Percentiles rank a stretch among this genome's conserved stretches.
Evolutionary conservation across 1,140 invertebrate genomes (phyloP).

Genomic region (Atopsyche davidsoni): DNA sequence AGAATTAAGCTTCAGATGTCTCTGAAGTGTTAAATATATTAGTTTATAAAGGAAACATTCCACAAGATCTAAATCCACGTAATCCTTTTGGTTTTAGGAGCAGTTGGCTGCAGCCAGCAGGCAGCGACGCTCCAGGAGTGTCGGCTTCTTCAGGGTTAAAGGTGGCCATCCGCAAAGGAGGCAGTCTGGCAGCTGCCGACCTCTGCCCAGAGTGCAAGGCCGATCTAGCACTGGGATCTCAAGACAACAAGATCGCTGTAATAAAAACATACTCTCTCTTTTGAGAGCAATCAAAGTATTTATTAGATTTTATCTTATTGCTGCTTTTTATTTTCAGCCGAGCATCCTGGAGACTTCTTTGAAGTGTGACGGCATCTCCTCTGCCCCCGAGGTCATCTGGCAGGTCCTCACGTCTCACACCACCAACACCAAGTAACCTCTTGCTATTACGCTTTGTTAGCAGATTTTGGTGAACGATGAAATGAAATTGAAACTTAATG

Average conservation of each 20-base stretch:
- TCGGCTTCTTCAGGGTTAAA: conserved; percentile 20
- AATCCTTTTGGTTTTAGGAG: conserved; percentile 7
- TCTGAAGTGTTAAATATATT: too few relatives aligned
- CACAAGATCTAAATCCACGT: too few relatives aligned
- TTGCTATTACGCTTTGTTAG: too few relatives aligned
- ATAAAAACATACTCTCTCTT: not conserved
- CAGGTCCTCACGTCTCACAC: conserved; percentile 24
- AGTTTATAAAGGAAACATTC: too few relatives aligned
- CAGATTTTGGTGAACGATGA: too few relatives aligned
- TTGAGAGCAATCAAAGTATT: not conserved
- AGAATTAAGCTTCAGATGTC: too few relatives aligned
- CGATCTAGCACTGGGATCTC: not conserved
- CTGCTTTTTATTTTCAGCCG: conserved; percentile 8
- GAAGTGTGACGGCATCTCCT: conserved; percentile 11
- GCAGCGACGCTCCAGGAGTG: conserved; percentile 17
- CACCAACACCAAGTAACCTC: conserved; percentile 24
- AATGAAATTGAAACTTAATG: too few relatives aligned
- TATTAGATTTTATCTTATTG: not conserved
- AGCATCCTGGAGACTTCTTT: not conserved
- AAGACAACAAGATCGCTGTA: not conserved
- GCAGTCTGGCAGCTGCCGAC: conserved; percentile 1
- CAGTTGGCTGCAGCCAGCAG: conserved; percentile 17
- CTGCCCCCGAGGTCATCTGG: conserved; percentile 15
- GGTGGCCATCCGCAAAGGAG: conserved; percentile 9
- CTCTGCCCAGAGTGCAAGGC: conserved; percentile 3